A percentile compares a stretch with the other conserved stretches of the same genome.
Conservation (phyloP, 2,113 vertebrate species). For the Dascyllus trimaculatus region DNA sequence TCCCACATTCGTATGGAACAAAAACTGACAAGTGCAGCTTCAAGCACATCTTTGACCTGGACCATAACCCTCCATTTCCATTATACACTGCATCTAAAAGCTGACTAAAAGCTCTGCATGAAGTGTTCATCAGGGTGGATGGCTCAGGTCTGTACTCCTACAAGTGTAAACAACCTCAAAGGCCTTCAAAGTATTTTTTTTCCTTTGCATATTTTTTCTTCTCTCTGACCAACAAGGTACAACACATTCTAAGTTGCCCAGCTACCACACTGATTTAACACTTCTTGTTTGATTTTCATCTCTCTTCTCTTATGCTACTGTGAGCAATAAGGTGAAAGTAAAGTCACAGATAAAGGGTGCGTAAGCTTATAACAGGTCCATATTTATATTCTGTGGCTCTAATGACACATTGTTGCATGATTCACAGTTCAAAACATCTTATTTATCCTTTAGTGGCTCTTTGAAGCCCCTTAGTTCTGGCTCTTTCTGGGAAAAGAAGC, state of each 20-base stretch:
- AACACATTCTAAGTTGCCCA: background rate
- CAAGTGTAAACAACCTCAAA: slow-evolving; percentile 2
- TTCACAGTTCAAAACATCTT: too few species aligned
- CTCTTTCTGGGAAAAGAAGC: too few species aligned
- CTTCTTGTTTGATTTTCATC: background rate
- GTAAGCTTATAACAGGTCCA: too few species aligned
- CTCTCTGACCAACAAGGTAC: background rate
- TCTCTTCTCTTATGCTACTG: background rate
- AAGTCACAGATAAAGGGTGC: background rate
- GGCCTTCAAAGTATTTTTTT: background rate
- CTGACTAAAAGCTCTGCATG: slow-evolving; percentile 38
- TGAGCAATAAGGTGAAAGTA: background rate
- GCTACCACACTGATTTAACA: background rate
- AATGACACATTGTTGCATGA: too few species aligned
- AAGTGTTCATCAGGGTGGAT: slow-evolving; percentile 16
- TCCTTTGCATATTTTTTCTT: background rate
- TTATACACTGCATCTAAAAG: background rate
- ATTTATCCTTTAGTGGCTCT: too few species aligned
- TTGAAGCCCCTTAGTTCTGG: too few species aligned
- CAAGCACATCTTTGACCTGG: slow-evolving; percentile 32
- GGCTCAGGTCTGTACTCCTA: slow-evolving; percentile 15
- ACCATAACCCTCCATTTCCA: slow-evolving; percentile 29
- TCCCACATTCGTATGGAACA: slow-evolving; percentile 14
- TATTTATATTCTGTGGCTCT: too few species aligned
- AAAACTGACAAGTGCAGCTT: slow-evolving; percentile 17